Base-by-base conservation (phyloP, 1,140 invertebrate species). In the Planococcus citri region DNA sequence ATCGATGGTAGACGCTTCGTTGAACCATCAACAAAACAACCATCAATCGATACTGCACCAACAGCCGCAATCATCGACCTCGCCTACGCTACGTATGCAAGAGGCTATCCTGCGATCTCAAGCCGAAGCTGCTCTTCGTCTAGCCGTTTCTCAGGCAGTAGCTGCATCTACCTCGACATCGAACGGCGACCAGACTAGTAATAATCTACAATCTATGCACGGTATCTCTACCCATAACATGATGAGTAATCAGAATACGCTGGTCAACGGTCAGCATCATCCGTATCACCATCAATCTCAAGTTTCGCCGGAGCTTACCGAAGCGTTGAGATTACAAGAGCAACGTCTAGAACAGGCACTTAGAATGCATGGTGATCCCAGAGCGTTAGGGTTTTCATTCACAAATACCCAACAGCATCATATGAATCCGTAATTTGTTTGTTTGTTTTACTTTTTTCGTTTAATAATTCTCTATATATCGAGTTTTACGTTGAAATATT, bases 41-140 rank as follows among this genome's bases (percentile, higher is more conserved):
- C 80, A 82, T 73, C 76, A 82, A 70, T 74, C 57, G 12, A 69
- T 72, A 24, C 58, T 71, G 27, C 72, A 75, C 27, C 77, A 78
- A 25, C 74, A 72, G 64, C 73, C 73, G 61, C 73, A 75, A 71
- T 69, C 69, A 8, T 69, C 79, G 58, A 80, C 81, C 3, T 85
- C 87, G 74, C 85, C 88, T 6, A 86, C 89, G 0, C 78, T 92
- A 8, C 81, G 89, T 70, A 88, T 92, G 80, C 82, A 83, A 72
- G 88, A 92, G 78, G 90, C 88, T 0, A 80, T 93, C 12, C 78
- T 92, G 17, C 83, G 89, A 74, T 89, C 88, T 68, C 90, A 92
- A 73, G 89, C 90, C 0, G 90, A 92, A 76, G 87, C 90, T 0
- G 87, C 90, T 0, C 81, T 92, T 17, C 82, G 91, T 75, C 78